A percentile compares a stretch with the other conserved stretches of the same genome.
Evolutionary conservation across 2,888 invertebrate genomes (phyloP).

Genomic region (Autographa gamma): DNA sequence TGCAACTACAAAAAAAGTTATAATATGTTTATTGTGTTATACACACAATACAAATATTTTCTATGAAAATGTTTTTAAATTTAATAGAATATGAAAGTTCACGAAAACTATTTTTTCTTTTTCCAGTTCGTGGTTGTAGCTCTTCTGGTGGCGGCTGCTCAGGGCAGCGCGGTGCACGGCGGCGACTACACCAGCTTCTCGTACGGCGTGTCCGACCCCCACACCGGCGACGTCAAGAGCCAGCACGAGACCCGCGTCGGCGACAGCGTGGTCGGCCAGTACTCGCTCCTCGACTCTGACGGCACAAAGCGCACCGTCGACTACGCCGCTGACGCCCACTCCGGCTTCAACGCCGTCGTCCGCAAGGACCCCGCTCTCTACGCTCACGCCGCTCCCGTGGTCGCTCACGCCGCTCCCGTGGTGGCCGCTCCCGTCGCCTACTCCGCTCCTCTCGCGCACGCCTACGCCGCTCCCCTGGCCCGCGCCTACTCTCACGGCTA

Average conservation of each 20-base stretch:
- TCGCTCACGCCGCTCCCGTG: conserved; percentile 60
- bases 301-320: conserved; percentile 91
- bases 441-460: conserved; percentile 49
- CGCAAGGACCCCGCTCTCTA: conserved; percentile 82
- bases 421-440: conserved; percentile 52
- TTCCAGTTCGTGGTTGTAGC: conserved; percentile 84
- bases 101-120: neutral
- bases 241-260: conserved; percentile 91
- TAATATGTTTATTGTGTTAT: no score
- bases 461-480: conserved; percentile 50
- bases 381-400: conserved; percentile 70
- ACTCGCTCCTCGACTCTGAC: conserved; percentile 88
- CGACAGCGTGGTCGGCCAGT: conserved; percentile 89
- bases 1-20: no score
- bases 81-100: neutral
- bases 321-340: conserved; percentile 87
- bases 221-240: conserved; percentile 86
- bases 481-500: conserved; percentile 53
- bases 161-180: conserved; percentile 80
- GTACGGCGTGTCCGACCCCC: conserved; percentile 84
- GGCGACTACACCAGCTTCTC: conserved; percentile 83
- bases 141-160: conserved; percentile 81
- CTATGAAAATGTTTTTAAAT: no score
- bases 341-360: conserved; percentile 89
- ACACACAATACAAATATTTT: no score